Conservation (phyloP, 2,888 invertebrate genomes). For the Temnothorax unifasciatus region DNA sequence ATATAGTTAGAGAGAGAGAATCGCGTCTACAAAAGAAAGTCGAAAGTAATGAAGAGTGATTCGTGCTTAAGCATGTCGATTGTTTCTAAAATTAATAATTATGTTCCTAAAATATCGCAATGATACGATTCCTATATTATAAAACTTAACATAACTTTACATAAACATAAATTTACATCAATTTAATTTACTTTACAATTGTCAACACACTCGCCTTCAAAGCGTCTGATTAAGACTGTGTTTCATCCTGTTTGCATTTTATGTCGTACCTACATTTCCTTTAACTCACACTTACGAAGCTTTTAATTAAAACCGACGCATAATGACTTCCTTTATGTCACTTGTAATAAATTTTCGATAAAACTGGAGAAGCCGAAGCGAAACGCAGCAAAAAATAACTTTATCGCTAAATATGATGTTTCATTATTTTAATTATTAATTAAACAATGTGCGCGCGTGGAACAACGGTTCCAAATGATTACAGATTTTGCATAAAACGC, state of each 20-base stretch:
- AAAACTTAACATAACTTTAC: slow-evolving; percentile 8
- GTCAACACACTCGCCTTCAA: neutral
- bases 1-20: neutral
- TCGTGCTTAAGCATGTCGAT: neutral
- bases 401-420: neutral
- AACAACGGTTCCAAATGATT: neutral
- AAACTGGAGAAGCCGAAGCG: neutral
- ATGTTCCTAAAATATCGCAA: neutral
- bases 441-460: neutral
- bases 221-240: slow-evolving; percentile 11
- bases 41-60: neutral
- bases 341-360: slow-evolving; percentile 19
- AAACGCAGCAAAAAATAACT: neutral
- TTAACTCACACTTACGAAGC: slow-evolving; percentile 6
- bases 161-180: slow-evolving; percentile 2
- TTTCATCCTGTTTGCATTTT: slow-evolving; percentile 17
- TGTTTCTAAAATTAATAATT: neutral
- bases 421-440: neutral
- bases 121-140: neutral
- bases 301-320: slow-evolving; percentile 28
- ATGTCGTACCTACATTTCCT: slow-evolving; percentile 2
- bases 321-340: slow-evolving; percentile 12
- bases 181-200: slow-evolving; percentile 10
- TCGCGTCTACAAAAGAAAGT: neutral
- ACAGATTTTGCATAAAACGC: neutral